phyloP scores from a whole-genome alignment of 2,113 vertebrate genomes.

The Mus spicilegus region DNA sequence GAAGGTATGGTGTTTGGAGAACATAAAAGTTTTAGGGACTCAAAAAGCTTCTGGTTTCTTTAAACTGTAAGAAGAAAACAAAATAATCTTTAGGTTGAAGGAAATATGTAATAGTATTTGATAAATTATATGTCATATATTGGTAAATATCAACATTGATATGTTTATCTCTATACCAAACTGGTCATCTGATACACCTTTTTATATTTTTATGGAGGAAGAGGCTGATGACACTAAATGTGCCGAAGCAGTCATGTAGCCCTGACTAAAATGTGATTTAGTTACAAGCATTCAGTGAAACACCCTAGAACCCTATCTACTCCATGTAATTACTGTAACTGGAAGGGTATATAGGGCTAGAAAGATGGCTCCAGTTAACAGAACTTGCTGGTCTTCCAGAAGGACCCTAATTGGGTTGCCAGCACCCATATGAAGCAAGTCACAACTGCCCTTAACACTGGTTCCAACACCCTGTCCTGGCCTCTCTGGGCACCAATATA shows the following conservation, averaged over 20 bases:
- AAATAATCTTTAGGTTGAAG: constrained; percentile 3
- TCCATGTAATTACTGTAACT: neutral
- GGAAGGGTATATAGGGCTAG: neutral
- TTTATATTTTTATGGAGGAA: constrained; percentile 6
- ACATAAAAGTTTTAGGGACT: neutral
- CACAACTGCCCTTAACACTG: neutral
- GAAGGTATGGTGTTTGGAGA: neutral
- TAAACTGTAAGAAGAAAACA: neutral
- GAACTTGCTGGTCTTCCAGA: neutral
- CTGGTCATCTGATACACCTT: neutral
- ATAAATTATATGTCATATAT: neutral
- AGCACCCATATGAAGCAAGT: neutral
- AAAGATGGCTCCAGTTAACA: neutral
- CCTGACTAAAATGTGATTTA: constrained; percentile 8
- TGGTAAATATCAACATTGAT: neutral
- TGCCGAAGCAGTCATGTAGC: neutral
- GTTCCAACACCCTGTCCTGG: neutral
- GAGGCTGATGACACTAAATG: neutral
- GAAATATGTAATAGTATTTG: neutral
- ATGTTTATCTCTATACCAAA: neutral
- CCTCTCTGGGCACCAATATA: neutral
- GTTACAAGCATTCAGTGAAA: neutral
- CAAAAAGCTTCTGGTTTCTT: neutral
- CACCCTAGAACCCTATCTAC: neutral
- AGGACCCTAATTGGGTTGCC: neutral